These are phyloP conservation scores for Poeciliopsis occidentalis DNA, from an alignment of 2,113 vertebrate species.

Conservation along the genomic window DNA sequence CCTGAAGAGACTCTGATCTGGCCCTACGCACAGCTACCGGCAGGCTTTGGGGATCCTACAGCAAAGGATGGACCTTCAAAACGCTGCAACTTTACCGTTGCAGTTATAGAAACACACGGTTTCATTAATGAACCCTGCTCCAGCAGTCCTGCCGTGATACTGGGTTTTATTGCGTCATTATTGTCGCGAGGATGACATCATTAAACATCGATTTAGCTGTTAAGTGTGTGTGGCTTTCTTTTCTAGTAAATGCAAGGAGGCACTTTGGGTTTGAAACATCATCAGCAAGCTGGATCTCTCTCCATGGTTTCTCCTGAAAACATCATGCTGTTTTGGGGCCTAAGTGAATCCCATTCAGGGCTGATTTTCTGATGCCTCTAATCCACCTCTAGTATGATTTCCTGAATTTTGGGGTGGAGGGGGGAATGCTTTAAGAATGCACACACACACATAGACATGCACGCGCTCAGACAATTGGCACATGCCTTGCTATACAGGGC, in stretches of 20 bases:
- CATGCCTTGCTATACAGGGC: conserved; percentile 45
- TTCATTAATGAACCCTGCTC: not conserved
- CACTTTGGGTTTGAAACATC: conserved; percentile 6
- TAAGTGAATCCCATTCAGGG: not conserved
- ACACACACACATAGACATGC: not conserved
- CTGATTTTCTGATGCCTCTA: too few species aligned
- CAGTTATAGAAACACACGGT: too few species aligned
- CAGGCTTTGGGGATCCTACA: not conserved
- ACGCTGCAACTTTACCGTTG: conserved; percentile 13
- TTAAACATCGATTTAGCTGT: conserved; percentile 9
- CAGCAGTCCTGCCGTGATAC: not conserved
- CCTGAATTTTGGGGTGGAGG: not conserved
- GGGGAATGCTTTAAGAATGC: not conserved
- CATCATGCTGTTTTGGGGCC: conserved; percentile 3
- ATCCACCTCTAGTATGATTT: not conserved
- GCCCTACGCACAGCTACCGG: not conserved
- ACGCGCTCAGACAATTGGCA: conserved; percentile 29
- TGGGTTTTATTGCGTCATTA: conserved; percentile 22
- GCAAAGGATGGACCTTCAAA: not conserved
- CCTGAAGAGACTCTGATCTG: not conserved
- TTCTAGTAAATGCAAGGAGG: conserved; percentile 29
- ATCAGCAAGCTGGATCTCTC: too few species aligned
- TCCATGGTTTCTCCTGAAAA: conserved; percentile 4
- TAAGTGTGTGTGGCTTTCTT: not conserved
- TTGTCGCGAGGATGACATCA: conserved; percentile 21